These are phyloP conservation scores for Cotesia glomerata DNA, from an alignment of 1,140 invertebrate genomes.

Conservation along the genomic window DNA sequence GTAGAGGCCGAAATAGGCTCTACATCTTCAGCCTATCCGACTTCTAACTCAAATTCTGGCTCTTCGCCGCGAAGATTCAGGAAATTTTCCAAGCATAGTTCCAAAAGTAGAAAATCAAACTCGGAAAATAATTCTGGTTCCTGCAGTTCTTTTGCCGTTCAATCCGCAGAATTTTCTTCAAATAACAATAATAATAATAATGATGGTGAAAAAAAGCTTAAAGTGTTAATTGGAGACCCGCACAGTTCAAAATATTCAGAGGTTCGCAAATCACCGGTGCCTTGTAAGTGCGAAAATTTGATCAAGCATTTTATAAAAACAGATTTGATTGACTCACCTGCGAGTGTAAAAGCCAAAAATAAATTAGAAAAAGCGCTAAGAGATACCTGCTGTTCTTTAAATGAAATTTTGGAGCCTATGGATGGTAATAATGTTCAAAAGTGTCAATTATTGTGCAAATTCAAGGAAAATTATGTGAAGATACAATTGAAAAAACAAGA, in stretches of 20 bases:
- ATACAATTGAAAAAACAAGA: slow-evolving; percentile 34
- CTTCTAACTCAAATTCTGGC: too few species aligned
- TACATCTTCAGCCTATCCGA: too few species aligned
- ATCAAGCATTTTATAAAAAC: slow-evolving; percentile 33
- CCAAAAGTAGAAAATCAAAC: too few species aligned
- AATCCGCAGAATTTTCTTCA: neutral
- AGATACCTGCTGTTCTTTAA: slow-evolving; percentile 39
- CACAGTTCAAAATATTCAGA: neutral
- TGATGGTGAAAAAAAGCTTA: neutral
- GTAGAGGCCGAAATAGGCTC: too few species aligned
- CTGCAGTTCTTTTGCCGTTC: neutral
- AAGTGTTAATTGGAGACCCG: neutral
- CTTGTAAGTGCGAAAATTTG: slow-evolving; percentile 38
- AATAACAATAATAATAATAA: too few species aligned
- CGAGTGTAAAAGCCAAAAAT: slow-evolving; percentile 25
- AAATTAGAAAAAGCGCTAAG: slow-evolving; percentile 33
- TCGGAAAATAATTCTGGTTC: too few species aligned
- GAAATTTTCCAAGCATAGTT: too few species aligned
- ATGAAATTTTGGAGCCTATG: slow-evolving; percentile 32
- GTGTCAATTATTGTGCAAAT: slow-evolving; percentile 37
- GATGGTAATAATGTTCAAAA: neutral
- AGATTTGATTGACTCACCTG: slow-evolving; percentile 22
- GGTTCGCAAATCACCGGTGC: slow-evolving; percentile 27
- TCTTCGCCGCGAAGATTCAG: too few species aligned
- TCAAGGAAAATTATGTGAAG: slow-evolving; percentile 34